Evolutionary conservation across 2,888 invertebrate genomes (phyloP).

Genomic region (Apeira syringaria): DNA sequence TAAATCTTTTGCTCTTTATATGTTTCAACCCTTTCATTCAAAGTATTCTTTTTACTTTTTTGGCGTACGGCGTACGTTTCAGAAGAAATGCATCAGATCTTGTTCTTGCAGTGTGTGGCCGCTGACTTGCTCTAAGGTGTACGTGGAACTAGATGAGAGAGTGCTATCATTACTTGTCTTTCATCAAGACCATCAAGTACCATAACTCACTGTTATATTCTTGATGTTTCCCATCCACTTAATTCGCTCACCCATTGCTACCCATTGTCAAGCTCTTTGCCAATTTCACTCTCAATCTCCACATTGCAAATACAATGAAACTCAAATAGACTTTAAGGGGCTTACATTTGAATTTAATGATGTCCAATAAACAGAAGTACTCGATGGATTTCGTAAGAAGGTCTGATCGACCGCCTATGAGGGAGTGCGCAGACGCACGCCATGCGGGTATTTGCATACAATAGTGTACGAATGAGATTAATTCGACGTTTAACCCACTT

Average conservation of each 20-base stretch:
- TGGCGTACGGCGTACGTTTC: too few species aligned
- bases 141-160: too few species aligned
- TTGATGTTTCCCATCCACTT: conserved; percentile 1
- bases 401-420: conserved; percentile 14
- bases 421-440: conserved; percentile 43
- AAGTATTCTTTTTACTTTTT: too few species aligned
- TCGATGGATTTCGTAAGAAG: conserved; percentile 30
- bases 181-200: too few species aligned
- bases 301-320: conserved; percentile 25
- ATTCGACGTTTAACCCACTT: conserved; percentile 54
- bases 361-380: conserved; percentile 19
- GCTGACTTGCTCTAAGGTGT: too few species aligned
- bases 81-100: too few species aligned
- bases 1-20: too few species aligned
- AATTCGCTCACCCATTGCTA: conserved; percentile 1
- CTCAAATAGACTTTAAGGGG: conserved; percentile 1
- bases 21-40: too few species aligned
- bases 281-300: conserved; percentile 16
- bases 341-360: conserved; percentile 3
- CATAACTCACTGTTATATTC: too few species aligned
- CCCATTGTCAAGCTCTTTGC: conserved; percentile 3
- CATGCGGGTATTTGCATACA: conserved; percentile 74
- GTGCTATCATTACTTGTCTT: too few species aligned
- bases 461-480: conserved; percentile 48
- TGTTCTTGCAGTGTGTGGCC: too few species aligned